Evolutionary conservation across 2,888 invertebrate species (phyloP), one percentile per base, ranked within the genome.

Genomic region (Druceiella hillmani): DNA sequence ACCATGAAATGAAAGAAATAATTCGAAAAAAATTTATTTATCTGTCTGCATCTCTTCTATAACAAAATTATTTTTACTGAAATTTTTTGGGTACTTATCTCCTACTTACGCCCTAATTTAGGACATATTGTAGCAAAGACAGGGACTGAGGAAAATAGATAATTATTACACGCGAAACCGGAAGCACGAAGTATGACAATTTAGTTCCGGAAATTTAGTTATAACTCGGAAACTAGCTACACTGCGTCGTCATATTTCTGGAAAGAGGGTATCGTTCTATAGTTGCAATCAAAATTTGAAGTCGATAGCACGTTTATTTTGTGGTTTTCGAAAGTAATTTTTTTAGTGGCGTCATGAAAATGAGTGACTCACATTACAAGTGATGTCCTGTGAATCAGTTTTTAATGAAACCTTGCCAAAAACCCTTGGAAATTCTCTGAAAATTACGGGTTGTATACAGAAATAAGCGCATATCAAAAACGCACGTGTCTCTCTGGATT

Each of bases 381-480:
- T n/a, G n/a, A 20, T 7, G 22, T 20, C 6, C n/a, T 20, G 22
- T 20, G 22, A 20, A 7, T 20, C 22, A 20, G n/a, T 20, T 20
- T 20, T 20, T 20, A 20, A n/a, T 20, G 22, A 20, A 20, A 20
- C n/a, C n/a, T 20, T 6, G 22, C 22, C n/a, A 20, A 20, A 20
- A 20, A 20, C 22, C 22, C 22, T 20, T n/a, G 22, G 22, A 20
- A 20, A 20, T 20, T n/a, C 22, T 20, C 22, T 20, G 22, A 20
- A 20, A 20, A 20, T 20, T 20, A n/a, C 22, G n/a, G 22, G n/a
- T 20, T 20, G 22, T 20, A n/a, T 20, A 20, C 22, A n/a, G 22
- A 20, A n/a, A 20, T n/a, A n/a, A 20, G 22, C n/a, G 22, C 22
- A 20, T 20, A n/a, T 20, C 22, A n/a, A 20, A 20, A 20, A 20